Conservation (phyloP, 37 sponge, comb jelly and placozoan genomes). For the Halisarca cf. caerulea region DNA sequence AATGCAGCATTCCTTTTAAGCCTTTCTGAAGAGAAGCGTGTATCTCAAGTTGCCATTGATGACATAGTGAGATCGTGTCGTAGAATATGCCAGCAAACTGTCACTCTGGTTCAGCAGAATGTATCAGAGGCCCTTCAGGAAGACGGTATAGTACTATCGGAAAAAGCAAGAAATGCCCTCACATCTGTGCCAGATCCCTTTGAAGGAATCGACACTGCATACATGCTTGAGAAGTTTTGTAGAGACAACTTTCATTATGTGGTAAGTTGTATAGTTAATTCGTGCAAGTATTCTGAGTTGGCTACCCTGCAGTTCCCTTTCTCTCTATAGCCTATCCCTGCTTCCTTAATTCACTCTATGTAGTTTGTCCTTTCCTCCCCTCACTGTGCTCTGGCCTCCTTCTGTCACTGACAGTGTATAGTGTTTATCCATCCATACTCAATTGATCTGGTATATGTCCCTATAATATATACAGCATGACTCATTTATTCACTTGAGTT, state of each 20-base stretch:
- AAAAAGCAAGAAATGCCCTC: too few species aligned
- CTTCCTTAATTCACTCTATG: too few species aligned
- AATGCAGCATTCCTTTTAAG: slow-evolving; percentile 28
- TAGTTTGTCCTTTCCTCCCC: too few species aligned
- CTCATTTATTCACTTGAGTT: too few species aligned
- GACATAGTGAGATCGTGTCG: slow-evolving; percentile 6
- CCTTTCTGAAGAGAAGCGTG: background rate
- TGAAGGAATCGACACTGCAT: slow-evolving; percentile 1
- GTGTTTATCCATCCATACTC: too few species aligned
- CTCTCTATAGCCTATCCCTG: too few species aligned
- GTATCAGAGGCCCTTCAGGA: background rate
- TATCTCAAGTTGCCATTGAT: slow-evolving; percentile 35
- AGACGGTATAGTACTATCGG: background rate
- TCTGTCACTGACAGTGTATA: too few species aligned
- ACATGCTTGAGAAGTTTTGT: slow-evolving; percentile 33
- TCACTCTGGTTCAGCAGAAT: background rate
- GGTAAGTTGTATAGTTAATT: slow-evolving; percentile 29
- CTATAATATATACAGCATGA: too few species aligned
- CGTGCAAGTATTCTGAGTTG: too few species aligned
- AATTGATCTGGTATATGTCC: too few species aligned
- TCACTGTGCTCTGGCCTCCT: too few species aligned
- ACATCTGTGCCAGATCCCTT: slow-evolving; percentile 9
- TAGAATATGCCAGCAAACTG: slow-evolving; percentile 6
- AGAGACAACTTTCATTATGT: slow-evolving; percentile 1
- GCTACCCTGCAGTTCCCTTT: too few species aligned